phyloP scores from a whole-genome alignment of 2,888 invertebrate genomes.

The Melanargia galathea region DNA sequence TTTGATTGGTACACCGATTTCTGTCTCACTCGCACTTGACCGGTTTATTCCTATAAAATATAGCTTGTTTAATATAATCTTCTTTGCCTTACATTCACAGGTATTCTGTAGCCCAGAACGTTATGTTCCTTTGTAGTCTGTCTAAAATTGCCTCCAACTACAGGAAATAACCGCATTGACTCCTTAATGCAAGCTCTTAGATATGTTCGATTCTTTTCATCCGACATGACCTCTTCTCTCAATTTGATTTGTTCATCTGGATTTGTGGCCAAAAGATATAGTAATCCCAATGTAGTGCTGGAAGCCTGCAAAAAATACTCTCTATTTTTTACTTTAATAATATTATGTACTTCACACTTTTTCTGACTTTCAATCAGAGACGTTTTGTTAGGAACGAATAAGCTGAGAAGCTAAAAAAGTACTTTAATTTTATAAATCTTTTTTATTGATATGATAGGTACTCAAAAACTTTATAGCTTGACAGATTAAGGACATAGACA shows the following conservation, averaged over 20 bases:
- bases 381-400: too few species aligned
- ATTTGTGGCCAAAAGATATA: conserved; percentile 85
- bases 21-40: too few species aligned
- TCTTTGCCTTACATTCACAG: conserved; percentile 75
- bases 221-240: conserved; percentile 77
- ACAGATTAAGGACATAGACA: too few species aligned
- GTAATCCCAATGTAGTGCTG: conserved; percentile 76
- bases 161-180: conserved; percentile 83
- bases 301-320: conserved; percentile 83
- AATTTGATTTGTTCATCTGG: conserved; percentile 84
- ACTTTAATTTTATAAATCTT: too few species aligned
- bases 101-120: conserved; percentile 84
- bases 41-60: too few species aligned
- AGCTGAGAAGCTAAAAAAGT: too few species aligned
- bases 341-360: too few species aligned
- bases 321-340: too few species aligned
- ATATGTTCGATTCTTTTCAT: conserved; percentile 74
- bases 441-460: too few species aligned
- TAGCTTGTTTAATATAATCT: not conserved
- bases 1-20: too few species aligned
- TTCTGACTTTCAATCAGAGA: too few species aligned
- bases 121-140: conserved; percentile 78
- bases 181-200: conserved; percentile 88
- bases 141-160: conserved; percentile 82
- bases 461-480: too few species aligned